Evolutionary conservation across 2,113 vertebrate species (phyloP).

Genomic region (Alethe castanea): DNA sequence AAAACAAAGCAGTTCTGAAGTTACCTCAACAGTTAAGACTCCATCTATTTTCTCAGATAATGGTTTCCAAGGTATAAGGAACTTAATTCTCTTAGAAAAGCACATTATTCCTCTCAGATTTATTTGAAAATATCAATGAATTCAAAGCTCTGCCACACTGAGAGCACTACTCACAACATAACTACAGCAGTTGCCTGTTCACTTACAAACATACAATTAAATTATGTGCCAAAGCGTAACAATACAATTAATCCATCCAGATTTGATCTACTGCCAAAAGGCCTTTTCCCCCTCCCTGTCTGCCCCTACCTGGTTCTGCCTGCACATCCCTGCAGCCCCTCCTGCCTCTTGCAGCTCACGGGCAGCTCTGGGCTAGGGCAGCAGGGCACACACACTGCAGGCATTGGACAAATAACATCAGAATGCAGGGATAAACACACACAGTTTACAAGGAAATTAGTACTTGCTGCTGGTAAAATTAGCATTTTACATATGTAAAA

Average conservation of each 20-base stretch:
- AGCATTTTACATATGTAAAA: background rate
- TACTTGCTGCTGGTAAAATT: background rate
- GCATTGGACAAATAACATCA: background rate
- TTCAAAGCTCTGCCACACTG: background rate
- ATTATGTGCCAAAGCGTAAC: background rate
- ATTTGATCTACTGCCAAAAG: background rate
- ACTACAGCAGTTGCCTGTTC: background rate
- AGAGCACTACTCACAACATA: background rate
- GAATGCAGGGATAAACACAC: background rate
- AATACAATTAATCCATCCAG: background rate
- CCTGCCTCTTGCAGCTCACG: background rate
- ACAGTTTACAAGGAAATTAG: background rate
- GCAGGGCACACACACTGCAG: background rate
- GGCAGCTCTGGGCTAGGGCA: background rate
- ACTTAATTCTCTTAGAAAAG: background rate
- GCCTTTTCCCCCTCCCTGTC: background rate
- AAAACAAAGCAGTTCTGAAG: background rate
- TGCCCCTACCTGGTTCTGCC: background rate
- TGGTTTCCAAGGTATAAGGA: background rate
- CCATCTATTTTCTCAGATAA: background rate
- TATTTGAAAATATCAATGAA: background rate
- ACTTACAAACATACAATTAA: background rate
- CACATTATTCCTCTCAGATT: background rate
- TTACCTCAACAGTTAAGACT: background rate
- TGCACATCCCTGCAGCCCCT: background rate